phyloP scores from a whole-genome alignment of 35 echinoderm and acorn worm genomes.

The Apostichopus parvimensis region DNA sequence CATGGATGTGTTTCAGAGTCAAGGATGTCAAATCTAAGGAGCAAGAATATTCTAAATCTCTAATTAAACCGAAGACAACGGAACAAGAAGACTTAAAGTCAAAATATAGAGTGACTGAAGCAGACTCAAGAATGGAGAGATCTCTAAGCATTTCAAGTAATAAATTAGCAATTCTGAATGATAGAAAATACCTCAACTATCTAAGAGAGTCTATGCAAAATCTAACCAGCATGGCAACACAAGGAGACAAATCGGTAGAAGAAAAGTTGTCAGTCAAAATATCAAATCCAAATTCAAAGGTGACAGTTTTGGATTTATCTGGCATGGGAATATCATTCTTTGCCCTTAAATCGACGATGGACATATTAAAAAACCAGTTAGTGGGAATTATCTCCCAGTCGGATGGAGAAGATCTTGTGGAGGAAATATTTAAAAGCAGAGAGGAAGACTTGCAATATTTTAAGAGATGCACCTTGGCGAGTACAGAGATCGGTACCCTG shows the following conservation, averaged over 20 bases:
- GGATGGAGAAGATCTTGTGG: background rate
- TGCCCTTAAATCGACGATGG: background rate
- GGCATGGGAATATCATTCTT: conserved; percentile 2
- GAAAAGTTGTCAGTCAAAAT: background rate
- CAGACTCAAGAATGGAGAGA: background rate
- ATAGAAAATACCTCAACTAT: background rate
- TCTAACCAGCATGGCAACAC: background rate
- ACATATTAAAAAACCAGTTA: background rate
- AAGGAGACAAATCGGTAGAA: background rate
- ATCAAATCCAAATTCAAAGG: background rate
- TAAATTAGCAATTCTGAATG: conserved; percentile 20
- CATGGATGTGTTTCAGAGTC: conserved; percentile 40
- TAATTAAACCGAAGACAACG: background rate
- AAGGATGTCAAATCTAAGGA: background rate
- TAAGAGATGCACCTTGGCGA: background rate
- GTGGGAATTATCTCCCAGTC: background rate
- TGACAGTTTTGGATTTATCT: conserved; percentile 29
- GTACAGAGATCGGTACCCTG: background rate
- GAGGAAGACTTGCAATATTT: background rate
- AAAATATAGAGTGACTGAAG: background rate
- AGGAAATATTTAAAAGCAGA: conserved; percentile 1
- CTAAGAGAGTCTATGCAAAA: background rate
- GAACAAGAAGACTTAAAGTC: background rate
- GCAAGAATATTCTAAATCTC: background rate
- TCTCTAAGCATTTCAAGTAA: conserved; percentile 20